A percentile compares a stretch with the other conserved stretches of the same genome.
These are phyloP conservation scores for Morbakka virulenta DNA, from an alignment of 30 jellyfish, hydroid and myxozoan genomes.

Conservation along the genomic window DNA sequence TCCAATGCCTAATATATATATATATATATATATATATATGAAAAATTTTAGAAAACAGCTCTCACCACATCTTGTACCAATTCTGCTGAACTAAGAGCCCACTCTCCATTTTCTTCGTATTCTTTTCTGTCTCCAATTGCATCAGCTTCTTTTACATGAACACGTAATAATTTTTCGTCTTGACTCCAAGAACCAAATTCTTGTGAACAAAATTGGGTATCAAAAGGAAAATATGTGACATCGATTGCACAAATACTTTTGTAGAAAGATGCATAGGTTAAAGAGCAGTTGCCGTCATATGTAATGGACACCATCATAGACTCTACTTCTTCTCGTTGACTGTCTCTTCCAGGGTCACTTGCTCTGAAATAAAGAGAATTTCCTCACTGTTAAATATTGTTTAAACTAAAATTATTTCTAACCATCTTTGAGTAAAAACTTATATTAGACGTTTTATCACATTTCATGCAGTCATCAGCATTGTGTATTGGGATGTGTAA, in stretches of 20 bases:
- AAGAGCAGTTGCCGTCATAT: constrained; percentile 61
- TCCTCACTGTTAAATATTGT: too few relatives aligned
- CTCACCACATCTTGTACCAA: constrained; percentile 10
- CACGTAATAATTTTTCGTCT: constrained; percentile 45
- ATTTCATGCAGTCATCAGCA: too few relatives aligned
- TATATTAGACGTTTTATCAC: too few relatives aligned
- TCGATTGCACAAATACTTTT: constrained; percentile 79
- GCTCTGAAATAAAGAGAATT: constrained; percentile 18
- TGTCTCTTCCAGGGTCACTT: constrained; percentile 7
- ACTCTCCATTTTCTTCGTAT: constrained; percentile 72
- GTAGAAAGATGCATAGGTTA: constrained; percentile 55
- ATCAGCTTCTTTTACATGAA: constrained; percentile 33
- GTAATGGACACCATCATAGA: constrained; percentile 31
- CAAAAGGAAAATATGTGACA: constrained; percentile 80
- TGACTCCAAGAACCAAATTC: constrained; percentile 82
- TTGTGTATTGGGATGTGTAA: too few relatives aligned
- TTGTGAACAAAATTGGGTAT: constrained; percentile 54
- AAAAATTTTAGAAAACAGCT: too few relatives aligned
- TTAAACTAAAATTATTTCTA: too few relatives aligned
- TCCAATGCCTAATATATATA: too few relatives aligned
- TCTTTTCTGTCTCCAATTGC: constrained; percentile 50
- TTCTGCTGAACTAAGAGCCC: constrained; percentile 54
- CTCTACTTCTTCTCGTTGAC: not conserved
- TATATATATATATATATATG: too few relatives aligned
- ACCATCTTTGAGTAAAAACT: too few relatives aligned